These are phyloP conservation scores for Gavialis gangeticus DNA, from an alignment of 2,113 vertebrate species.

Conservation along the genomic window DNA sequence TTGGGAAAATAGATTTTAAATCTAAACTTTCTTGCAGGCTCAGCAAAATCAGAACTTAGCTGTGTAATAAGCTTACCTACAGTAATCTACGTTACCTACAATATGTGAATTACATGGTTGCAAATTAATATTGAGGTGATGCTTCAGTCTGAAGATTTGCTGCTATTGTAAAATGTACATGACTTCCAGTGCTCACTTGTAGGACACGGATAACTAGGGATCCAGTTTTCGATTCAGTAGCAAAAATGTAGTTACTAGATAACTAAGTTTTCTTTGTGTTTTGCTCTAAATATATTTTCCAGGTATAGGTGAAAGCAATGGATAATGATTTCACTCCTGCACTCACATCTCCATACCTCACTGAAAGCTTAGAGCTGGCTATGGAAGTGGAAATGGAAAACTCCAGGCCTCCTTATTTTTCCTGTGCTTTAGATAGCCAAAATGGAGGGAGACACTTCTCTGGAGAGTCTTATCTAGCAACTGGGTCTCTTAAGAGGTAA, in stretches of 20 bases:
- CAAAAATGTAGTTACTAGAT: neutral
- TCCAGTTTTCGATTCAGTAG: neutral
- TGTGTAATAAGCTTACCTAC: neutral
- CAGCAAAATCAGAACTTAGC: neutral
- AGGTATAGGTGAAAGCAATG: conserved; percentile 76
- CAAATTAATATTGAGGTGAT: rapidly evolving
- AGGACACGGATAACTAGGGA: neutral
- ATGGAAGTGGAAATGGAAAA: conserved; percentile 75
- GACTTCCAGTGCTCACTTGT: neutral
- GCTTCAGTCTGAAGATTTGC: neutral
- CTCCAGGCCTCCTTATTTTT: conserved; percentile 83
- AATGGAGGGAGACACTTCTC: conserved; percentile 79
- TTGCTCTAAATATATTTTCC: conserved; percentile 23
- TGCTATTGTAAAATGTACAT: neutral
- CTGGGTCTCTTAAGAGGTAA: conserved; percentile 92
- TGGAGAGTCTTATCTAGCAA: conserved; percentile 85
- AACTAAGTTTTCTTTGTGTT: neutral
- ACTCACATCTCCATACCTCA: conserved; percentile 77
- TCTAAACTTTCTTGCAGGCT: neutral
- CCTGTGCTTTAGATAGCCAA: conserved; percentile 82
- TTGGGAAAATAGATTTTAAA: neutral
- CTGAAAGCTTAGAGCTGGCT: conserved; percentile 80
- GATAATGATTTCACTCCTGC: conserved; percentile 80
- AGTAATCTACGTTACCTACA: neutral
- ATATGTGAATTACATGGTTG: neutral